Evolutionary conservation across 2,113 vertebrate genomes (phyloP), one percentile per base, ranked within the genome.

Genomic region (Catharus bicknelli): DNA sequence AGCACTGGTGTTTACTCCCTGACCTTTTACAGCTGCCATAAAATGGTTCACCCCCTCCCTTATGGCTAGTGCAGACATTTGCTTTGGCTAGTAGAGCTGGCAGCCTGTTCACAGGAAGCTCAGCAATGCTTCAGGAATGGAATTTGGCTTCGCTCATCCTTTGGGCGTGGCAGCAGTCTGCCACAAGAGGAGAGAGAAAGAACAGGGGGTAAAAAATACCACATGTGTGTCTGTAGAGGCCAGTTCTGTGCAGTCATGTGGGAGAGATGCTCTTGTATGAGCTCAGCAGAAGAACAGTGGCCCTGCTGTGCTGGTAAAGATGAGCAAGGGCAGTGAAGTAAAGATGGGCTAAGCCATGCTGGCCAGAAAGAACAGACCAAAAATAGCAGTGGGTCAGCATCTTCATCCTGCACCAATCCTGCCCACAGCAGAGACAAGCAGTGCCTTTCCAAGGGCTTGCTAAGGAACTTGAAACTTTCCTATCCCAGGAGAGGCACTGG

Each of bases 21-120:
- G 85, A 78, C 87, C 90, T 91, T 95, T 95, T 61, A 64, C 84
- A 94, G 70, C 91, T 95, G 93, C 90, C 85, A 94, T 78, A 32
- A 75, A 92, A 72, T 9, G 48, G 70, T 50, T 78, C 74, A 36
- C 30, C 64, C 58, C 36, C 54, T 93, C 91, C 84, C 93, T 64
- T 2, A 64, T 4, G 81, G 84, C 67, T 72, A 48, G 5, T 17
- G 34, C 77, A 89, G 94, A 53, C 84, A 63, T 79, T 94, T 75
- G 55, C 73, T 40, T 85, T 94, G 93, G 82, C 91, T 9, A 40
- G 66, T 19, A 82, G 45, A 76, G 81, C 66, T 94, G 94, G 66
- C 81, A 87, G 47, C 75, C 78, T 61, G 70, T 70, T 72, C 15
- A 2, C 16, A 11, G 55, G 40, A 86, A 68, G 40, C 66, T 57